Base-by-base conservation (phyloP, 1,140 invertebrate genomes). In the Leguminivora glycinivorella region DNA sequence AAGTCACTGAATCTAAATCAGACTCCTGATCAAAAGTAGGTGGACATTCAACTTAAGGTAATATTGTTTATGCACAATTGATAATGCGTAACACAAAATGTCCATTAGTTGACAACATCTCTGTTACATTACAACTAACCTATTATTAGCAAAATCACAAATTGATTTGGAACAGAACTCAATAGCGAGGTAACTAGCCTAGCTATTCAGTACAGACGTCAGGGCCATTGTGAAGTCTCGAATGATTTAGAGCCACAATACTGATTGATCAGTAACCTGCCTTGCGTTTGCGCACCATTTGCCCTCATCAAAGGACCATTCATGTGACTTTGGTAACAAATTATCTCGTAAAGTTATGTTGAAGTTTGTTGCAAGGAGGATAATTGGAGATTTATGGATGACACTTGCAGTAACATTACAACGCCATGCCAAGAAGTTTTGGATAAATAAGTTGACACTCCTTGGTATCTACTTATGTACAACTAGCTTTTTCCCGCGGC, bases 271-370 rank as follows among this genome's bases (percentile, higher is more conserved):
- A 83, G 81, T 75, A 63, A 83, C 77, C 72, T 82, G 80, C 79
- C 79, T 83, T 75, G 80, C 79, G 75, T 82, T 85, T 75, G 83
- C 80, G 84, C 82, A 67, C 76, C 80, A 88, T 88, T 88, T 83
- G 79, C 75, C 73, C 78, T 77, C 76, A 83, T 88, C 84, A 88
- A 88, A 85, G 80, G 75, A 81, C 76, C 72, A 85, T 88, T 84
- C 74, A 81, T 63, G 38, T 68, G 70, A 93, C 93, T 95, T 96
- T 97, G 75, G 89, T 95, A 95, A 92, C 26, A 63, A 63, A 34
- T 63, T 63, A 63, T 63, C 58, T 34, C 58, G 58, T 24, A 29
- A 60, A 60, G 25, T n/a, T 3, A 26, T 24, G 19, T 58, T 58
- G 47, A 17, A 22, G 2, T 52, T 52, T 19, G 47, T 52, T 52